Percentiles rank a stretch among this genome's conserved stretches.
These are phyloP conservation scores for Silvanus unidentatus DNA, from an alignment of 2,888 invertebrate species.

Conservation along the genomic window DNA sequence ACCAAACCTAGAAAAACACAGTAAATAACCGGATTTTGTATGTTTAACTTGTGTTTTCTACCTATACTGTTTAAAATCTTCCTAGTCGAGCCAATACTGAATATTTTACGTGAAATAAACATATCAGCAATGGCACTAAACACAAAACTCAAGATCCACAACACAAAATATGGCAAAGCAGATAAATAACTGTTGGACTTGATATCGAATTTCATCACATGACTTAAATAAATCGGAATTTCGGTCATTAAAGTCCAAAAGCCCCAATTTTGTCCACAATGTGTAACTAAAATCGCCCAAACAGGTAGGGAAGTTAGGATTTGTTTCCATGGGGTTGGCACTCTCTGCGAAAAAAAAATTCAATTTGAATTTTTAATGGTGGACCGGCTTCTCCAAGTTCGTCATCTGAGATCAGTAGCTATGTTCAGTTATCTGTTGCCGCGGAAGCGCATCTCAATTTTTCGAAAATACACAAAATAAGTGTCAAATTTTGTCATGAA, in stretches of 20 bases:
- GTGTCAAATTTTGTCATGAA: too few species aligned
- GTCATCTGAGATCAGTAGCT: too few species aligned
- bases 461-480: too few species aligned
- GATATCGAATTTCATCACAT: constrained; percentile 65
- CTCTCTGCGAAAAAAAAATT: constrained; percentile 16
- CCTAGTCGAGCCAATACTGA: constrained; percentile 31
- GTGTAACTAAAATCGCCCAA: constrained; percentile 65
- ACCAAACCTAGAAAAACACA: constrained; percentile 17
- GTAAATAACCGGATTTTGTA: constrained; percentile 32
- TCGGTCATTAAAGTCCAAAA: constrained; percentile 79
- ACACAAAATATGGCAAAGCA: constrained; percentile 65
- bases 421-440: too few species aligned
- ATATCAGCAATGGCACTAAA: constrained; percentile 63
- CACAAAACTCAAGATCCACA: constrained; percentile 66
- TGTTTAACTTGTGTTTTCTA: constrained; percentile 45
- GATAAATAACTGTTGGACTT: constrained; percentile 60
- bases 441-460: too few species aligned
- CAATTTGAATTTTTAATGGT: background rate
- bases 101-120: constrained; percentile 46
- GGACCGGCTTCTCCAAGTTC: too few species aligned
- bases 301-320: constrained; percentile 71
- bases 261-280: constrained; percentile 73
- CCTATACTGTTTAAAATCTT: constrained; percentile 57
- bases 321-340: constrained; percentile 64
- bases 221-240: constrained; percentile 73